phyloP scores from a whole-genome alignment of 2,888 invertebrate species.

The Pelosia muscerda region DNA sequence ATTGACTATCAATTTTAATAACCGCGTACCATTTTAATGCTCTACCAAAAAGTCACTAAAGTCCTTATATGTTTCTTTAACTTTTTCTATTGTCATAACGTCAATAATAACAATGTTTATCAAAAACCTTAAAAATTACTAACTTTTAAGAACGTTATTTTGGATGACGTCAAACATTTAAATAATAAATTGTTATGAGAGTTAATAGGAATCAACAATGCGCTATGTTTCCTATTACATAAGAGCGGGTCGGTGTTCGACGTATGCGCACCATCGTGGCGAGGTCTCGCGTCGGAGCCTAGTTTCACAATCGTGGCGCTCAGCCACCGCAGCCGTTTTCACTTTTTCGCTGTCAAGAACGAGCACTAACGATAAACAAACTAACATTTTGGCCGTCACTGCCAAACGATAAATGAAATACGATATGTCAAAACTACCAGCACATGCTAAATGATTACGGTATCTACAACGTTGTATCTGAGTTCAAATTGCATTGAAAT shows the following conservation, averaged over 20 bases:
- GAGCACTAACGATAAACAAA: constrained; percentile 85
- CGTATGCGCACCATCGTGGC: constrained; percentile 65
- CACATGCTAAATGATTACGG: constrained; percentile 55
- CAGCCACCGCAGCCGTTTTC: constrained; percentile 84
- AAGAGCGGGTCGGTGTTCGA: constrained; percentile 52
- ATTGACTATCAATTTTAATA: background rate
- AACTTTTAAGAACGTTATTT: background rate
- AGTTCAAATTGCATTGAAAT: constrained; percentile 68
- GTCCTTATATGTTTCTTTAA: background rate
- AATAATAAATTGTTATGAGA: constrained; percentile 42
- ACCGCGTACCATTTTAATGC: background rate
- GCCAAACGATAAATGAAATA: constrained; percentile 60
- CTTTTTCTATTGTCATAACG: background rate
- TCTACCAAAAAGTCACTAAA: background rate
- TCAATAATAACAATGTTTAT: background rate
- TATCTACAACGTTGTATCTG: constrained; percentile 57
- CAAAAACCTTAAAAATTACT: background rate
- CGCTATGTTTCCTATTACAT: constrained; percentile 75
- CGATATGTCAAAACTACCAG: constrained; percentile 60
- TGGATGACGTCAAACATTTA: background rate
- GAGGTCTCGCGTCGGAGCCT: constrained; percentile 70
- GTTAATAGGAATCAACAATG: constrained; percentile 47
- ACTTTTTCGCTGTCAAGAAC: constrained; percentile 87
- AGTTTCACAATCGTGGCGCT: constrained; percentile 79
- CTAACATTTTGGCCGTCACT: constrained; percentile 85